A percentile compares a stretch with the other conserved stretches of the same genome.
Conservation (phyloP, 1,140 invertebrate species). For the Caenorhabditis briggsae region DNA sequence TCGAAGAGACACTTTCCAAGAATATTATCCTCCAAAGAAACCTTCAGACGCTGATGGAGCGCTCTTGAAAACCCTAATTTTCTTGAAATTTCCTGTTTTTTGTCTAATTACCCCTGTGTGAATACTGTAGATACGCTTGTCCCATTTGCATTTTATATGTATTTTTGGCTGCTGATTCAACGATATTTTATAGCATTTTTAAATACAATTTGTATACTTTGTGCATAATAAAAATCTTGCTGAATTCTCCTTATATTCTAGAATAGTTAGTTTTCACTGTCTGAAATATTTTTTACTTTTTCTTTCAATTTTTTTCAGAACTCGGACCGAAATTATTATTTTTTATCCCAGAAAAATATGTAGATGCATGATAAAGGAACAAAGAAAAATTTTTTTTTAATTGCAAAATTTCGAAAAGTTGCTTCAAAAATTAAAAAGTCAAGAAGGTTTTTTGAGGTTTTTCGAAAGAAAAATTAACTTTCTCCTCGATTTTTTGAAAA, state of each 20-base stretch:
- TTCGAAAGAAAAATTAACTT: too few relatives aligned
- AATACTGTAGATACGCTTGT: constrained; percentile 13
- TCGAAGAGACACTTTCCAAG: constrained; percentile 79
- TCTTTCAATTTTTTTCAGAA: too few relatives aligned
- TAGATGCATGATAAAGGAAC: too few relatives aligned
- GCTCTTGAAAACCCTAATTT: constrained; percentile 46
- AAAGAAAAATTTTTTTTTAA: too few relatives aligned
- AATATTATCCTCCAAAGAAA: constrained; percentile 79
- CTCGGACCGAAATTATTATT: too few relatives aligned
- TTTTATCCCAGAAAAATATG: too few relatives aligned
- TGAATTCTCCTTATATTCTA: neutral
- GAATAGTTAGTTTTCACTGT: neutral
- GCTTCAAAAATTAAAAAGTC: too few relatives aligned
- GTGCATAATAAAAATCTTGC: constrained; percentile 23
- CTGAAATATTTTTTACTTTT: neutral
- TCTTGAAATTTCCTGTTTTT: neutral
- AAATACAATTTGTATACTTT: neutral
- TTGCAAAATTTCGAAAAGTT: too few relatives aligned
- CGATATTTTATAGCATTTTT: neutral
- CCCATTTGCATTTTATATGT: neutral
- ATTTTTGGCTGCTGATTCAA: neutral
- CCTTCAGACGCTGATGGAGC: constrained; percentile 60
- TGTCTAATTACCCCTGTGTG: neutral
- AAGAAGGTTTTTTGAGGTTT: too few relatives aligned
- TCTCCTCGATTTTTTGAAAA: too few relatives aligned